Conservation (phyloP, 2,797 vertebrate species). For the Lates japonicus region DNA sequence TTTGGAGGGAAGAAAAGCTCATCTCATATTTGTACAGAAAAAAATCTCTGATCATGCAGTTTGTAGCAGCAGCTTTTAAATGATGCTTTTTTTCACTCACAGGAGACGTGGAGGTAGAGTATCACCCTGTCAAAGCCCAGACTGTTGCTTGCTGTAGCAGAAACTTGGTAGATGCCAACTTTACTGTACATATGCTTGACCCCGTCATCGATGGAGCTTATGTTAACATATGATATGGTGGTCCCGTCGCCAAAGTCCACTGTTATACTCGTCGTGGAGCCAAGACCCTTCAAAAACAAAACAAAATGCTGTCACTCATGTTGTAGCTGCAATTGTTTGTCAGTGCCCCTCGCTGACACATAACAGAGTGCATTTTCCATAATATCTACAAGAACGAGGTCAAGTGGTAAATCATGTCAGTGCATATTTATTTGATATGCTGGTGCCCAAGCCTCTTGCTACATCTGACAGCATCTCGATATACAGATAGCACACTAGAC, state of each 20-base stretch:
- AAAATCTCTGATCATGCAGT: background rate
- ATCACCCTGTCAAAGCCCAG: constrained; percentile 87
- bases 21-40: background rate
- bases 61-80: background rate
- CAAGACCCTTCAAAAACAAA: constrained; percentile 87
- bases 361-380: constrained; percentile 44
- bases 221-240: constrained; percentile 91
- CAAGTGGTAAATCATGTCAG: constrained; percentile 57
- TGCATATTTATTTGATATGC: constrained; percentile 58
- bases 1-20: background rate
- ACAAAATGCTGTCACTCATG: constrained; percentile 57
- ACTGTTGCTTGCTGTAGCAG: constrained; percentile 89
- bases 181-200: constrained; percentile 92
- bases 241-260: constrained; percentile 96
- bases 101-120: constrained; percentile 92
- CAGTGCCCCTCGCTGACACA: constrained; percentile 39
- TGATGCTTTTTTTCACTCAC: constrained; percentile 79
- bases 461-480: constrained; percentile 49
- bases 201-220: constrained; percentile 93
- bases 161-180: constrained; percentile 94
- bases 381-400: constrained; percentile 53
- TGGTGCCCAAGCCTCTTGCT: constrained; percentile 20
- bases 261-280: constrained; percentile 91
- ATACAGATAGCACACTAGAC: constrained; percentile 10
- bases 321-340: constrained; percentile 15